Percentiles rank a stretch among this genome's conserved stretches.
Evolutionary conservation across 2,888 invertebrate genomes (phyloP).

Genomic region (Eupeodes latifasciatus): DNA sequence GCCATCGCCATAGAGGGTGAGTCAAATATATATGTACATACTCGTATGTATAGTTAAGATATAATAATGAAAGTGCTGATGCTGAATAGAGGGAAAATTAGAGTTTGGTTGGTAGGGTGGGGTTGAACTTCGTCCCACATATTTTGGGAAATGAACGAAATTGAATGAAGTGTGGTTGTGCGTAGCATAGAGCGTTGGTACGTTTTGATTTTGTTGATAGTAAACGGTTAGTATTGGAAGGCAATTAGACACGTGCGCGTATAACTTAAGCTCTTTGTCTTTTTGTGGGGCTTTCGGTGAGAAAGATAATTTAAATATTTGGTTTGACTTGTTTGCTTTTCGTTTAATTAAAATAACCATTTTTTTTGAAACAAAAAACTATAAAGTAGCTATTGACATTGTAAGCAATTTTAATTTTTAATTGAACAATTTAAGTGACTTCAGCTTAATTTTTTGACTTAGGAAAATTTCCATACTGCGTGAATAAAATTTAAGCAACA

Average conservation of each 20-base stretch:
- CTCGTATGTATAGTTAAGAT: not conserved
- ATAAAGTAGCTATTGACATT: too few relatives aligned
- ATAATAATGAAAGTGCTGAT: conserved; percentile 70
- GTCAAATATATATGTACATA: conserved; percentile 29
- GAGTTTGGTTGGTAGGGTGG: not conserved
- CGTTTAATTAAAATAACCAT: not conserved
- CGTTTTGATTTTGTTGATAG: conserved; percentile 35
- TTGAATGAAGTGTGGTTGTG: conserved; percentile 47
- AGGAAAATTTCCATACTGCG: too few relatives aligned
- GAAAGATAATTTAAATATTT: conserved; percentile 11
- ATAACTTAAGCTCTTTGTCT: conserved; percentile 45
- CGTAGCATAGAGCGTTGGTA: not conserved
- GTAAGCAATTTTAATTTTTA: too few relatives aligned
- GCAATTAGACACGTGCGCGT: conserved; percentile 70
- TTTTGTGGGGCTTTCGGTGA: not conserved
- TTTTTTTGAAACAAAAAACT: too few relatives aligned
- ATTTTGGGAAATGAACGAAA: conserved; percentile 54
- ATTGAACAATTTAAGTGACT: too few relatives aligned
- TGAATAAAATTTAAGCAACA: too few relatives aligned
- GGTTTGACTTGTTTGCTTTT: conserved; percentile 8
- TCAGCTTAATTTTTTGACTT: too few relatives aligned
- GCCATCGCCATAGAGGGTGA: conserved; percentile 27
- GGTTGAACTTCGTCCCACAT: not conserved
- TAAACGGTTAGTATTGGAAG: conserved; percentile 58
- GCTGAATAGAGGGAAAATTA: conserved; percentile 66